These are phyloP conservation scores for Notothenia coriiceps DNA, from an alignment of 2,113 vertebrate species.

Conservation along the genomic window DNA sequence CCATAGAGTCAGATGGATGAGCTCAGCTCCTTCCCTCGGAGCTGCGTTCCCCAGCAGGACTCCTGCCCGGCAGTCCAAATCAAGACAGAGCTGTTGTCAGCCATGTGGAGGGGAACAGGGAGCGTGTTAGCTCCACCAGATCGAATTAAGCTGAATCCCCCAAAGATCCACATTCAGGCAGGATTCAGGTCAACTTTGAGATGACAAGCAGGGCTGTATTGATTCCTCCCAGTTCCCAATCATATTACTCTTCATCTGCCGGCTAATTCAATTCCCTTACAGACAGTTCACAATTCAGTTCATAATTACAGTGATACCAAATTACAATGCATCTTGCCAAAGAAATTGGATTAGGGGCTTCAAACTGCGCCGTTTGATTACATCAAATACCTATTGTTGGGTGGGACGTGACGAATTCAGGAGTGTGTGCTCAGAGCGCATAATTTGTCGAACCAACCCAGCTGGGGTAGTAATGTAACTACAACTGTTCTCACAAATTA, in stretches of 20 bases:
- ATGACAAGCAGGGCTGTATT: conserved; percentile 76
- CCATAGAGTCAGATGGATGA: conserved; percentile 36
- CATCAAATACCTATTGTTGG: conserved; percentile 76
- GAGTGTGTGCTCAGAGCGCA: conserved; percentile 54
- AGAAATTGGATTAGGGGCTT: conserved; percentile 79
- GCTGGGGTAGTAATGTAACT: conserved; percentile 64
- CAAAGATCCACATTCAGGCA: conserved; percentile 77
- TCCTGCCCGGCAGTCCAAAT: conserved; percentile 69
- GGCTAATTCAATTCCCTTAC: conserved; percentile 77
- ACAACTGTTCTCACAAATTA: conserved; percentile 70
- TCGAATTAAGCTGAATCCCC: conserved; percentile 81
- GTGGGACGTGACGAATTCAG: conserved; percentile 66
- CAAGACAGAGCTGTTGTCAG: conserved; percentile 80
- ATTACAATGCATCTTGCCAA: conserved; percentile 77
- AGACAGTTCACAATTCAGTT: conserved; percentile 79
- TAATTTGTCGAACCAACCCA: conserved; percentile 61
- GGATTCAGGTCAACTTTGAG: conserved; percentile 77
- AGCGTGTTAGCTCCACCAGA: conserved; percentile 73
- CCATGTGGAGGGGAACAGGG: conserved; percentile 74
- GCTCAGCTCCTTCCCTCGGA: conserved; percentile 49
- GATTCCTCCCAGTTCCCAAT: conserved; percentile 80
- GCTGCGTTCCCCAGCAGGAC: conserved; percentile 52
- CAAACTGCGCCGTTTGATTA: conserved; percentile 77
- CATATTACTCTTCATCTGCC: conserved; percentile 77
- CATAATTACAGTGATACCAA: conserved; percentile 77